Evolutionary conservation across 2,113 vertebrate species (phyloP).

Genomic region (Megaceryle torquata): DNA sequence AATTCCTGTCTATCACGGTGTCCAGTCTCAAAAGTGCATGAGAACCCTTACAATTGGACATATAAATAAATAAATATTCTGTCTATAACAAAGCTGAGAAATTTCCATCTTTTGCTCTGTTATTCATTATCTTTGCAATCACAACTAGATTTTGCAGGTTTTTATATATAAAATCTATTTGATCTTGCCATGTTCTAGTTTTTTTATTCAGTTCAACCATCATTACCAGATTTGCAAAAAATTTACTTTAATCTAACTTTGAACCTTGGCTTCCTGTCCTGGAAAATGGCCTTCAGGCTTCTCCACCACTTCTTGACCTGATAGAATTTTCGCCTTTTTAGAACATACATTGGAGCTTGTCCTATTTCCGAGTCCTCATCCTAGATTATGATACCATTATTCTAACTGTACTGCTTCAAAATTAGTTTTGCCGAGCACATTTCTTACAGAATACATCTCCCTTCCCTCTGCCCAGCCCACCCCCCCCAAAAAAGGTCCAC

Average conservation of each 20-base stretch:
- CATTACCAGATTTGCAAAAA: not conserved
- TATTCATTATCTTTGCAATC: not conserved
- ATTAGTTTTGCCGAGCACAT: not conserved
- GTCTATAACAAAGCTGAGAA: not conserved
- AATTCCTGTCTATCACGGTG: not conserved
- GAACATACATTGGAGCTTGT: not conserved
- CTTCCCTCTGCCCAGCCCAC: rapidly evolving
- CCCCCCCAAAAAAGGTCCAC: rapidly evolving
- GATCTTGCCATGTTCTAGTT: not conserved
- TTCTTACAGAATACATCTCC: not conserved
- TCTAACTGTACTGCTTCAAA: not conserved
- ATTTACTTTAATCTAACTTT: not conserved
- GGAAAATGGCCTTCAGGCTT: not conserved
- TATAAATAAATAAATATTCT: not conserved
- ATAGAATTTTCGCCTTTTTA: not conserved
- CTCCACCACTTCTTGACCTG: not conserved
- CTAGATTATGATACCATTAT: not conserved
- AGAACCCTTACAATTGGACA: not conserved
- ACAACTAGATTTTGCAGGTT: not conserved
- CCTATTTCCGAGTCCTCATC: not conserved
- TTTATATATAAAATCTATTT: not conserved
- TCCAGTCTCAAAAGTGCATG: not conserved
- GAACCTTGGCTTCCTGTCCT: not conserved
- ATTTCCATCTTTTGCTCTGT: not conserved
- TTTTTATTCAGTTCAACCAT: not conserved